Conservation (phyloP, 2,888 invertebrate species). For the Synergus umbraculus region DNA sequence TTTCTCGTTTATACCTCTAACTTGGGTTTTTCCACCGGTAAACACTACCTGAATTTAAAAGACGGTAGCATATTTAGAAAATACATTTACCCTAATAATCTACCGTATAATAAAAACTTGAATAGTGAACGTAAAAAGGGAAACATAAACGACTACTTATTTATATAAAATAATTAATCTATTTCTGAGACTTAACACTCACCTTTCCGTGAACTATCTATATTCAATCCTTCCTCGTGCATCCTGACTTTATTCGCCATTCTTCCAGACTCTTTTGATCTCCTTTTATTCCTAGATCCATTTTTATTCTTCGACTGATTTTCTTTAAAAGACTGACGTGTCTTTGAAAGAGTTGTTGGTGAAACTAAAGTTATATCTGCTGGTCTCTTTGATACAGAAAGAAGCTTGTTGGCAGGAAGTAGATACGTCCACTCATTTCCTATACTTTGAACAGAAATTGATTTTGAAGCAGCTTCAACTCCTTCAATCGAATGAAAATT, state of each 20-base stretch:
- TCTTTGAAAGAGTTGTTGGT: neutral
- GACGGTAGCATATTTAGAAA: too few species aligned
- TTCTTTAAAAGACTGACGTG: slow-evolving; percentile 10
- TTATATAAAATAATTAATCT: too few species aligned
- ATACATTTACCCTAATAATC: too few species aligned
- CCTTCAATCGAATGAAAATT: neutral
- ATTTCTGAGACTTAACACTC: too few species aligned
- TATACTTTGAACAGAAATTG: slow-evolving; percentile 6
- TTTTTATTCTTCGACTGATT: neutral
- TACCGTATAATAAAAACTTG: too few species aligned
- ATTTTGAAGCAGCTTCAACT: neutral
- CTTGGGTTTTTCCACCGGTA: too few species aligned
- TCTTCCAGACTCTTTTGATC: slow-evolving; percentile 1
- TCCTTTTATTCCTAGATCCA: neutral
- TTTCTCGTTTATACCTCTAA: too few species aligned
- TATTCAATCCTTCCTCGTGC: neutral
- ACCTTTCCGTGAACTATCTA: neutral
- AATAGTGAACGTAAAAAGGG: too few species aligned
- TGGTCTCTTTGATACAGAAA: neutral
- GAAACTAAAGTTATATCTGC: neutral
- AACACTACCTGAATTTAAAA: too few species aligned
- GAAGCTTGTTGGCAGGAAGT: neutral
- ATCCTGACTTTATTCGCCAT: neutral
- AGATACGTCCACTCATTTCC: neutral
- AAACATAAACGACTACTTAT: too few species aligned